Evolutionary conservation across 2,113 vertebrate genomes (phyloP), one percentile per base, ranked within the genome.

Genomic region (Nymphicus hollandicus): DNA sequence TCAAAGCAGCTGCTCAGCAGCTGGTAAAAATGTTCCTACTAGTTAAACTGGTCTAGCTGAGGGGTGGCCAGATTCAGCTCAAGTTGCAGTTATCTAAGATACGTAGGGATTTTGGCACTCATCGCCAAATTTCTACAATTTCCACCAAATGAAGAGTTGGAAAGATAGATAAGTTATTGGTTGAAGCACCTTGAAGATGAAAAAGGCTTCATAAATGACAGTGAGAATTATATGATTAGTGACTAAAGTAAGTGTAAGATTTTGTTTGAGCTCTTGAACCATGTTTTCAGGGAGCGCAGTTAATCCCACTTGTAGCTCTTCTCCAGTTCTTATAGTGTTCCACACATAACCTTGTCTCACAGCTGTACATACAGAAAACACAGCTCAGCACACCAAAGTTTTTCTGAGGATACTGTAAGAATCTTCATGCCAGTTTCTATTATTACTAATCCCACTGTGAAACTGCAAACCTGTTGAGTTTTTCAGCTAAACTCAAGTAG

Each of bases 71-170:
- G 69, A 52, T 85, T 74, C 61, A 64, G 33, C 25, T 60, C 27
- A 52, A 81, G 52, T 24, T 69, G 17, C 58, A 71, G 23, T 50
- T 89, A 25, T 13, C 16, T 77, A 29, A 88, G 78, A 53, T 78
- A 63, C 1, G 1, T 3, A 33, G 0, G 3, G 18, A 29, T 68
- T 91, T 88, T 39, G 12, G 56, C 46, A 68, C 1, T 10, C 4
- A 7, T 60, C n/a, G 49, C 33, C 7, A 12, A 14, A 12, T 86
- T 90, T 86, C 58, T 63, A 65, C 23, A 13, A 28, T 83, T 88
- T 77, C 70, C n/a, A 73, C 33, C 28, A 55, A 61, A 50, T 37
- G 25, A 47, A 24, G 35, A 24, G 16, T 9, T 44, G 16, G 17
- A 64, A 73, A 74, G 25, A 55, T 81, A 74, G 25, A 55, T 81